A percentile compares a stretch with the other conserved stretches of the same genome.
Evolutionary conservation across 2,113 vertebrate genomes (phyloP).

Genomic region (Proteles cristata): DNA sequence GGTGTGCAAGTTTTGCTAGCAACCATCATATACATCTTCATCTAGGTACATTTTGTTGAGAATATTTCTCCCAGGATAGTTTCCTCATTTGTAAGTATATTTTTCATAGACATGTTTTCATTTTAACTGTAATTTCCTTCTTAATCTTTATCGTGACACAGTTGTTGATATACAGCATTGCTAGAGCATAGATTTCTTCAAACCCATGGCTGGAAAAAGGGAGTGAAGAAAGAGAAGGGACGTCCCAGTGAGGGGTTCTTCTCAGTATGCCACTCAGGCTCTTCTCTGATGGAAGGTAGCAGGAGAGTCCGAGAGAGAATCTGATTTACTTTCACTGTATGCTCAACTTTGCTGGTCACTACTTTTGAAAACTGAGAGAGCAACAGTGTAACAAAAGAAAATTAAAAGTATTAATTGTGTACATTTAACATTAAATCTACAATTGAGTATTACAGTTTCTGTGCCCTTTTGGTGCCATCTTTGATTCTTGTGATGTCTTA

Average conservation of each 20-base stretch:
- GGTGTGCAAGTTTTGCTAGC: neutral
- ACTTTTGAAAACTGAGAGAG: slow-evolving; percentile 12
- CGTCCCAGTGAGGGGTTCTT: neutral
- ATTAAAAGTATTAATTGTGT: neutral
- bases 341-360: neutral
- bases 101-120: slow-evolving; percentile 3
- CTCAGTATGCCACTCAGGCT: neutral
- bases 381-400: slow-evolving; percentile 1
- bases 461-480: neutral
- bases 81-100: neutral
- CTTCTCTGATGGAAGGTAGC: neutral
- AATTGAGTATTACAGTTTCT: neutral
- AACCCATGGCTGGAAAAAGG: neutral
- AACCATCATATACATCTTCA: neutral
- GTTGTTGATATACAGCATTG: neutral
- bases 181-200: neutral
- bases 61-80: neutral
- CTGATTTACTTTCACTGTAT: neutral
- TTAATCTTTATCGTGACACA: neutral
- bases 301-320: neutral
- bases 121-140: neutral
- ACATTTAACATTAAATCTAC: neutral
- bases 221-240: neutral
- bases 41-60: neutral
- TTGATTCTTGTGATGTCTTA: slow-evolving; percentile 21